Percentiles rank a stretch among this genome's conserved stretches.
These are phyloP conservation scores for Leucoraja ocellata DNA, from an alignment of 2,797 vertebrate species.

Conservation along the genomic window DNA sequence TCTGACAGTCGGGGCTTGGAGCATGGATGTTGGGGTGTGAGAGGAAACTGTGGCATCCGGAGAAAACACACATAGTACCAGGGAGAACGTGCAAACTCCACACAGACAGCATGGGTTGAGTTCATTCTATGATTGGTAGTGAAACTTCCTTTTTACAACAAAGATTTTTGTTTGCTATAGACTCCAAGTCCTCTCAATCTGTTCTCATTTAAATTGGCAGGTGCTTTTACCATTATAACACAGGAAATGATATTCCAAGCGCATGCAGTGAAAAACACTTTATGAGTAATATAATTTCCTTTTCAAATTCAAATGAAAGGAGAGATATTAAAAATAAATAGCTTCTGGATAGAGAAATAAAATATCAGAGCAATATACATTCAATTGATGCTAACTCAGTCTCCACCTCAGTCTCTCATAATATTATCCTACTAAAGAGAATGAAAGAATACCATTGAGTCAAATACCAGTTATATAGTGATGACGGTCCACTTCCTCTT, in stretches of 20 bases:
- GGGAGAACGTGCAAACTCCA: no score
- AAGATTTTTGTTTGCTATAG: neutral
- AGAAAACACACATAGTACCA: no score
- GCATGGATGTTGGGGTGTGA: no score
- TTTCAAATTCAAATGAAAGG: neutral
- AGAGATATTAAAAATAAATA: neutral
- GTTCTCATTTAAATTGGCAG: neutral
- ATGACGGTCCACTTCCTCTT: neutral
- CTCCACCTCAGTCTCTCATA: neutral
- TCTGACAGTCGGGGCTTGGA: no score
- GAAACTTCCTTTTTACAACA: neutral
- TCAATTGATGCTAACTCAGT: neutral
- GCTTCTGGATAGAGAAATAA: neutral
- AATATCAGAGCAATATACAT: neutral
- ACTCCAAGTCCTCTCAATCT: neutral
- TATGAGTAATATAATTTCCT: neutral
- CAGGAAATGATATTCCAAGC: neutral
- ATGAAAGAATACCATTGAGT: neutral
- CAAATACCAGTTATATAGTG: neutral
- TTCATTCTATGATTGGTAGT: neutral
- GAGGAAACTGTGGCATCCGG: no score
- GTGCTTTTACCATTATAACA: neutral
- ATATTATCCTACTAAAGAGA: neutral
- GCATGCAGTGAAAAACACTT: neutral
- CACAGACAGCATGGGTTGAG: neutral